A percentile compares a stretch with the other conserved stretches of the same genome.
phyloP scores from a whole-genome alignment of 2,113 vertebrate species.

The Caloenas nicobarica region DNA sequence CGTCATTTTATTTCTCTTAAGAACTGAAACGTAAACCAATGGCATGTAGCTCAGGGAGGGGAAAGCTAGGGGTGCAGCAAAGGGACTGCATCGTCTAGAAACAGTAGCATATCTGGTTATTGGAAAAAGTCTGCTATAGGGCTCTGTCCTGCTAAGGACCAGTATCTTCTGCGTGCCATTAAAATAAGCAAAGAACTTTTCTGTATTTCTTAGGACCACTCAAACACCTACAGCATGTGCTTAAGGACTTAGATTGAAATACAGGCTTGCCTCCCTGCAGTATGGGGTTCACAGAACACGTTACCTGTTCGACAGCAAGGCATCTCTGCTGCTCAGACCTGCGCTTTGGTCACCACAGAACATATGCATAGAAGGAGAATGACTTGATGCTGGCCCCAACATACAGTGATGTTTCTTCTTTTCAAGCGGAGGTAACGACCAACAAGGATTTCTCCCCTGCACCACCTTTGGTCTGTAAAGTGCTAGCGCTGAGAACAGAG shows the following conservation, averaged over 20 bases:
- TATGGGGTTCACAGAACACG: background rate
- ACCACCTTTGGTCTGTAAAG: background rate
- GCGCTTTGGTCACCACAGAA: background rate
- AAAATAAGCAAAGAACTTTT: background rate
- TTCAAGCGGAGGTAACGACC: background rate
- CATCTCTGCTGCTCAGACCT: background rate
- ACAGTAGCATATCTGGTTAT: background rate
- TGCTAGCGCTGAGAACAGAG: background rate
- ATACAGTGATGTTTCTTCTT: slow-evolving; percentile 7
- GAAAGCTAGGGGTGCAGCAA: background rate
- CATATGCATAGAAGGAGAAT: background rate
- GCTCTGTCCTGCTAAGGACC: background rate
- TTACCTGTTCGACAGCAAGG: background rate
- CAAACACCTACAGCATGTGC: background rate
- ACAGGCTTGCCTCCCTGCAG: background rate
- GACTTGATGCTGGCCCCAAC: background rate
- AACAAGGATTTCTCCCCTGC: background rate
- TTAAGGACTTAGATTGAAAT: background rate
- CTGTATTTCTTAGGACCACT: background rate
- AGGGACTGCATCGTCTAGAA: background rate
- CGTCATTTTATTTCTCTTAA: background rate
- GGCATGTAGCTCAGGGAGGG: background rate
- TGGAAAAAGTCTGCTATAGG: background rate
- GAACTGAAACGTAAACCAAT: background rate
- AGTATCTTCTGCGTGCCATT: background rate